Percentiles rank a stretch among this genome's conserved stretches.
Evolutionary conservation across 2,888 invertebrate genomes (phyloP).

Genomic region (Ceraclea dissimilis): DNA sequence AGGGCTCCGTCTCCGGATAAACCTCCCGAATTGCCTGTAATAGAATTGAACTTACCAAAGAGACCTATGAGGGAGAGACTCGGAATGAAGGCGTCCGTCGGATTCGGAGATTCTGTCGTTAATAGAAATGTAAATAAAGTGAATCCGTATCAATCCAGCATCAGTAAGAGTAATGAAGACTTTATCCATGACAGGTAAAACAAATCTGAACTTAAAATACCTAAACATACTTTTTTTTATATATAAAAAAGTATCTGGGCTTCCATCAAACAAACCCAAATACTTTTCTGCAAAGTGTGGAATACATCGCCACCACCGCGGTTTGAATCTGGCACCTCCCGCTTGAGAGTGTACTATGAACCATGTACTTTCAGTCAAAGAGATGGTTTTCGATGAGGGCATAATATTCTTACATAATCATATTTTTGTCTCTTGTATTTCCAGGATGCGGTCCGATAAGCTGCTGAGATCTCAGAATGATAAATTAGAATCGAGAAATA

Average conservation of each 20-base stretch:
- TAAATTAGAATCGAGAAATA: not conserved
- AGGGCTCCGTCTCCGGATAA: constrained; percentile 11
- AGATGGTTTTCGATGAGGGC: too few species aligned
- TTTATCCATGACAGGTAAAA: constrained; percentile 11
- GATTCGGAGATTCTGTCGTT: not conserved
- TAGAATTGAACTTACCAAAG: constrained; percentile 45
- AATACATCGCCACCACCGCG: too few species aligned
- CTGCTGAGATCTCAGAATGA: not conserved
- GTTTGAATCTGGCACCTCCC: too few species aligned
- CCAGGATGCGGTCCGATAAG: not conserved
- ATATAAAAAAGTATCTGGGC: too few species aligned
- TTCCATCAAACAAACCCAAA: too few species aligned
- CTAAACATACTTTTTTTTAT: not conserved
- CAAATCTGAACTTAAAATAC: too few species aligned
- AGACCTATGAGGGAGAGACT: constrained; percentile 43
- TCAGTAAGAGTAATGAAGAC: constrained; percentile 5
- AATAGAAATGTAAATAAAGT: constrained; percentile 16
- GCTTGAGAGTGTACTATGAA: too few species aligned
- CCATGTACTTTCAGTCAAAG: too few species aligned
- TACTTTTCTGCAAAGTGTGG: too few species aligned
- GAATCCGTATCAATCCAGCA: constrained; percentile 14
- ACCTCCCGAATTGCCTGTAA: constrained; percentile 35
- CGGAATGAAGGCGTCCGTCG: constrained; percentile 29
- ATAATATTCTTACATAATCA: too few species aligned
- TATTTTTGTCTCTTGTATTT: too few species aligned